Conservation (phyloP, 1,140 invertebrate species). For the Rhizoglyphus robini region DNA sequence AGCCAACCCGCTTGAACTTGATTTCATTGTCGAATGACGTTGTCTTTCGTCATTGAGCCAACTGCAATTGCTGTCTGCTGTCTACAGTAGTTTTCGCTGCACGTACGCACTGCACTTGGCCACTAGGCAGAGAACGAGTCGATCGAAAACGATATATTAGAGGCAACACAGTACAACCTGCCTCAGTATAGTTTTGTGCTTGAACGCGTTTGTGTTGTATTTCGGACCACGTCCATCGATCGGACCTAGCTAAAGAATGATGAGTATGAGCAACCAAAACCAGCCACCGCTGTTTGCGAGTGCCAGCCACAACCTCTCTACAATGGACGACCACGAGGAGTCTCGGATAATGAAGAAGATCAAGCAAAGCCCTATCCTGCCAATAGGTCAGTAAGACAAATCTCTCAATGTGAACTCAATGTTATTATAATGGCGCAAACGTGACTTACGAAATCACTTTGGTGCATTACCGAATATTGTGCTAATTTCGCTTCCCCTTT, state of each 20-base stretch:
- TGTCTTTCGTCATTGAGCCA: no score
- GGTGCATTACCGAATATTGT: no score
- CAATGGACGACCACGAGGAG: background rate
- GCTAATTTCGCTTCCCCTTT: background rate
- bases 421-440: no score
- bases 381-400: background rate
- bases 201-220: background rate
- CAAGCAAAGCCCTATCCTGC: background rate
- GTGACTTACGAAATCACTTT: no score
- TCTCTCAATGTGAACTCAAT: background rate
- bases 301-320: background rate
- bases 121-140: background rate
- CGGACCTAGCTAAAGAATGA: background rate
- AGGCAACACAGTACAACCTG: background rate
- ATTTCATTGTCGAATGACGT: no score
- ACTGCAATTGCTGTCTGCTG: no score
- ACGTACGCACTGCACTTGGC: background rate
- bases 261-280: background rate
- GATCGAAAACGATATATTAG: background rate
- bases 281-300: background rate
- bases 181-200: background rate
- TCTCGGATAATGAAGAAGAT: conserved; percentile 4
- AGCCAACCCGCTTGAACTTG: no score
- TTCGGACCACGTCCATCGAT: background rate
- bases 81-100: no score